These are phyloP conservation scores for Pinna nobilis DNA, from an alignment of 1,140 invertebrate genomes.

Conservation along the genomic window DNA sequence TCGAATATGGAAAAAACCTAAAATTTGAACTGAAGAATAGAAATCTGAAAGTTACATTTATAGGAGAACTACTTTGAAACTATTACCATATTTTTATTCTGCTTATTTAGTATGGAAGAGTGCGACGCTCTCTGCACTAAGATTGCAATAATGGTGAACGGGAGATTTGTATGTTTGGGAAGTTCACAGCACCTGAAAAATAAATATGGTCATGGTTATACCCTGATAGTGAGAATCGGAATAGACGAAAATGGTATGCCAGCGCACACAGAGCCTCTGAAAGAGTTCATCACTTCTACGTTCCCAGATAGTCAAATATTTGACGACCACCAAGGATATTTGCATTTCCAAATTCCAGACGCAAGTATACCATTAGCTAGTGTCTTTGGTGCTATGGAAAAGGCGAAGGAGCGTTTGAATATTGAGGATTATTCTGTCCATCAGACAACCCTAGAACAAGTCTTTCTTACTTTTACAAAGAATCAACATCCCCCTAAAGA, in stretches of 20 bases:
- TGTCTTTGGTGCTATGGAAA: slow-evolving; percentile 80
- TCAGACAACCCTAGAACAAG: slow-evolving; percentile 86
- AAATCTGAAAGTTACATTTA: neutral
- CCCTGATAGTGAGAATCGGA: slow-evolving; percentile 65
- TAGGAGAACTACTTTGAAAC: neutral
- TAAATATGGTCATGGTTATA: slow-evolving; percentile 71
- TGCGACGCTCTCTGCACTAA: slow-evolving; percentile 76
- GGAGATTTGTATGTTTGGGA: slow-evolving; percentile 71
- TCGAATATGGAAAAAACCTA: neutral
- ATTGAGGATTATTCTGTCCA: slow-evolving; percentile 85
- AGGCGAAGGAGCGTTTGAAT: slow-evolving; percentile 75
- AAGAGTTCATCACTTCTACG: slow-evolving; percentile 26
- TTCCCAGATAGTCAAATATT: slow-evolving; percentile 74
- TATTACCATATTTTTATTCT: neutral
- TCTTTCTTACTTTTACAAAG: slow-evolving; percentile 76
- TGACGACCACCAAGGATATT: slow-evolving; percentile 83
- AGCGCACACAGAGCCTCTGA: slow-evolving; percentile 22
- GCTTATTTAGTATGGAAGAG: slow-evolving; percentile 75
- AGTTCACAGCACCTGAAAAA: slow-evolving; percentile 75
- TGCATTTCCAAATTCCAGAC: slow-evolving; percentile 73
- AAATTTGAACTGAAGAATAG: neutral
- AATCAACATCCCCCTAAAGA: slow-evolving; percentile 68
- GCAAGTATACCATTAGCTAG: slow-evolving; percentile 78
- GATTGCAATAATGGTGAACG: slow-evolving; percentile 77
- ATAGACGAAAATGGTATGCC: slow-evolving; percentile 11